Percentiles rank a stretch among this genome's conserved stretches.
Evolutionary conservation across 2,797 vertebrate genomes (phyloP).

Genomic region (Picus viridis): DNA sequence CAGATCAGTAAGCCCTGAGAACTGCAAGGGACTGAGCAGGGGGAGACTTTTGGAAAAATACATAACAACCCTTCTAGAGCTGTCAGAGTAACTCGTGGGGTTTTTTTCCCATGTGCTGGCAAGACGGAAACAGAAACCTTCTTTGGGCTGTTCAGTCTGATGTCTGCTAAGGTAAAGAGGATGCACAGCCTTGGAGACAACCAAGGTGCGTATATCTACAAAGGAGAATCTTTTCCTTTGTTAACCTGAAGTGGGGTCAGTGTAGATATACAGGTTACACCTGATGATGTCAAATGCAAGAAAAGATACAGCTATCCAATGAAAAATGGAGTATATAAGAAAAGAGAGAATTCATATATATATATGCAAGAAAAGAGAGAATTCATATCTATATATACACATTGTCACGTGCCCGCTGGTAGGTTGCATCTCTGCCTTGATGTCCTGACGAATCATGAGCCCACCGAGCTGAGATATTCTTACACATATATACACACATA

Average conservation of each 20-base stretch:
- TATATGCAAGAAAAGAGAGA: not conserved
- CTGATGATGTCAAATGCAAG: not conserved
- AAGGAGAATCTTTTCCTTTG: not conserved
- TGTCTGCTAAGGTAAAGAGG: not conserved
- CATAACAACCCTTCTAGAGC: not conserved
- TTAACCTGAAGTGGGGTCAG: not conserved
- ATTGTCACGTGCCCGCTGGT: too few relatives aligned
- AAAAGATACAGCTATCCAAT: not conserved
- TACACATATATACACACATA: not conserved
- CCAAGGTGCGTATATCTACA: fast-evolving
- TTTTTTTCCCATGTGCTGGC: not conserved
- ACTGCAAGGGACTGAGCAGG: not conserved
- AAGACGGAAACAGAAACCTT: not conserved
- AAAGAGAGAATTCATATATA: not conserved
- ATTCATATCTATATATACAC: not conserved
- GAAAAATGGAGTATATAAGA: not conserved
- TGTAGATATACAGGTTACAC: not conserved
- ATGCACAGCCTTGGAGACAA: not conserved
- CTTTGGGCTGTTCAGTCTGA: not conserved
- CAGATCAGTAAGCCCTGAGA: not conserved
- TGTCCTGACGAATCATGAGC: too few relatives aligned
- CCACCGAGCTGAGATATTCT: too few relatives aligned
- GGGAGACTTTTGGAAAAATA: not conserved
- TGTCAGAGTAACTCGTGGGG: not conserved
- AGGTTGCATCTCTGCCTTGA: too few relatives aligned